Percentiles rank a stretch among this genome's conserved stretches.
Evolutionary conservation across 1,140 invertebrate genomes (phyloP).

Genomic region (Chlorops oryzae): DNA sequence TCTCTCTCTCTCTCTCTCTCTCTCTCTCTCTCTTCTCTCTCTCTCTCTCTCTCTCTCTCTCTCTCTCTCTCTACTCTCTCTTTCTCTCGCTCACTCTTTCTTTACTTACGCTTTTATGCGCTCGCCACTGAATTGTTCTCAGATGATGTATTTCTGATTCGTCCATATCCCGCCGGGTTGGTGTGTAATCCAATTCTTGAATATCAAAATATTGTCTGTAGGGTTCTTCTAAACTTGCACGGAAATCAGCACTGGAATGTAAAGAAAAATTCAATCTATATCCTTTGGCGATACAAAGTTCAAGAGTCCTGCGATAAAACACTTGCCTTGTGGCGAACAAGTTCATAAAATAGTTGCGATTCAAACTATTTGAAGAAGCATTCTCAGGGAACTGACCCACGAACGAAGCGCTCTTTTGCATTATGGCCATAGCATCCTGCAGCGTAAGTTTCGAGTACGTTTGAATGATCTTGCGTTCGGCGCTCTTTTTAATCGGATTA

Average conservation of each 20-base stretch:
- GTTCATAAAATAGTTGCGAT: constrained; percentile 76
- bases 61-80: too few relatives aligned
- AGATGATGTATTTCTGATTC: constrained; percentile 91
- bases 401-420: constrained; percentile 75
- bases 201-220: constrained; percentile 82
- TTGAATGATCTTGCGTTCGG: constrained; percentile 89
- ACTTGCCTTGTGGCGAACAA: constrained; percentile 69
- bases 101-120: too few relatives aligned
- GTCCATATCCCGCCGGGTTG: constrained; percentile 82
- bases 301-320: too few relatives aligned
- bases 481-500: constrained; percentile 52
- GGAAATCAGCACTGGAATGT: too few relatives aligned
- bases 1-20: too few relatives aligned
- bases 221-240: constrained; percentile 70
- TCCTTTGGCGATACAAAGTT: too few relatives aligned
- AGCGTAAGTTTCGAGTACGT: constrained; percentile 90
- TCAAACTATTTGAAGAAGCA: constrained; percentile 83
- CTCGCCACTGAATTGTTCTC: too few relatives aligned
- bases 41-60: too few relatives aligned
- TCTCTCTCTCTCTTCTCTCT: too few relatives aligned
- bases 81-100: too few relatives aligned
- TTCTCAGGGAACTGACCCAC: constrained; percentile 75
- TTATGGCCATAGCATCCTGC: constrained; percentile 87
- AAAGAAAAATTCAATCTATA: too few relatives aligned
- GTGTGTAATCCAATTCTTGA: constrained; percentile 87